Base-by-base conservation (phyloP, 2,113 vertebrate species). In the Poeciliopsis retropinna region DNA sequence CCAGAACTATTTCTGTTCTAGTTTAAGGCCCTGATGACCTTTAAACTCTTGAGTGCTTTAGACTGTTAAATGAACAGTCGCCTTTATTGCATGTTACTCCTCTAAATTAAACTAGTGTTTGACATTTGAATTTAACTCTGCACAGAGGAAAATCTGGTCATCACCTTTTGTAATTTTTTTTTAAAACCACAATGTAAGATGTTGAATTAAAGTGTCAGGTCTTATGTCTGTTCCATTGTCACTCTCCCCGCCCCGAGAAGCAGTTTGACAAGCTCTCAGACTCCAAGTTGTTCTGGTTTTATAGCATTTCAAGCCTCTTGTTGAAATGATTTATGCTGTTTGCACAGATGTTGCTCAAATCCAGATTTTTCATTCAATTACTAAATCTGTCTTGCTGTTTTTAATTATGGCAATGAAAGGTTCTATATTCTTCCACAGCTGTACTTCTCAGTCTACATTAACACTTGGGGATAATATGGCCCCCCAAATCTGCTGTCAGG, bases 261-360 rank as follows among this genome's bases (percentile, higher is more conserved):
- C 75, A 67, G 87, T n/a, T 74, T 90, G 92, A 92, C 94, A 93
- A 93, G 88, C 79, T 87, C 87, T 90, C 86, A 84, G 88, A 90
- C 90, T 93, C 86, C 75, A 67, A 88, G 88, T 89, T 89, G 86
- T 91, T 85, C 69, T 34, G 81, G 82, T 91, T 93, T 94, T 93
- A 93, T 92, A 91, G 92, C 90, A 62, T 89, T 88, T 86, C 80
- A 54, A 89, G 90, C 88, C 85, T 92, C 94, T 94, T 91, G 83
- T 94, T 94, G 92, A 88, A 89, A 90, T 94, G 93, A 95, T 94
- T 95, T 94, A 94, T 93, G 91, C 92, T 92, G 85, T 80, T 87
- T 87, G 93, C 92, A 92, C 94, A 95, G 94, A 94, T 95, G 94
- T 94, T 94, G 91, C 92, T 93, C 91, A 92, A 90, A 93, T 94